Conservation (phyloP, 2,113 vertebrate species). For the Menidia beryllina region DNA sequence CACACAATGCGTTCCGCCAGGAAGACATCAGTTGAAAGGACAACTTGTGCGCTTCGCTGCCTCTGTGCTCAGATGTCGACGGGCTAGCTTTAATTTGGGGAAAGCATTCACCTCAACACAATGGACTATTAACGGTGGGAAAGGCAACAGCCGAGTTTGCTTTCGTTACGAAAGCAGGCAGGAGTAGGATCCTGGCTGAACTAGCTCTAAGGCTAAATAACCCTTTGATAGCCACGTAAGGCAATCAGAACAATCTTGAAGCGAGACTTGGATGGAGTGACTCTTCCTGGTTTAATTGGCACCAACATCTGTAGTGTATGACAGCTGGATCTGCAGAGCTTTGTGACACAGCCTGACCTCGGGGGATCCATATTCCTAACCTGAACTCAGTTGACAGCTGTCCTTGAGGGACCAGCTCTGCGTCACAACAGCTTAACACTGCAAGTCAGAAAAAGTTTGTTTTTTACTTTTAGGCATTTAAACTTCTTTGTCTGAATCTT, state of each 20-base stretch:
- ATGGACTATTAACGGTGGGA: slow-evolving; percentile 77
- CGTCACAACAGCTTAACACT: slow-evolving; percentile 4
- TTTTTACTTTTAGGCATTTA: slow-evolving; percentile 8
- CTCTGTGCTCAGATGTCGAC: slow-evolving; percentile 63
- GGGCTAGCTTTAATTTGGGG: slow-evolving; percentile 64
- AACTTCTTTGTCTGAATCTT: slow-evolving; percentile 13
- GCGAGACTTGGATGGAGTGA: slow-evolving; percentile 7
- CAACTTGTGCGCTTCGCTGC: slow-evolving; percentile 29
- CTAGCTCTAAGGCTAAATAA: slow-evolving; percentile 40
- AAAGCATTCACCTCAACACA: slow-evolving; percentile 73
- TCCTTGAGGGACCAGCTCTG: slow-evolving; percentile 3
- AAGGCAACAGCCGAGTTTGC: slow-evolving; percentile 58
- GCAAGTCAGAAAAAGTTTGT: slow-evolving; percentile 14
- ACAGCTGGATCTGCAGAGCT: neutral
- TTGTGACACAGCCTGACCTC: no score
- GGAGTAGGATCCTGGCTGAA: slow-evolving; percentile 23
- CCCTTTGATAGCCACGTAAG: slow-evolving; percentile 20
- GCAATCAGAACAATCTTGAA: slow-evolving; percentile 20
- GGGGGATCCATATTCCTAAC: no score
- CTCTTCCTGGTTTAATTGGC: neutral
- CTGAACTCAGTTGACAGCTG: slow-evolving; percentile 19
- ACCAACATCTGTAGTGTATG: neutral
- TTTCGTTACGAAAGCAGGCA: slow-evolving; percentile 49
- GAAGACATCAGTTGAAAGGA: slow-evolving; percentile 41
- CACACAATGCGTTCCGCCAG: slow-evolving; percentile 40